Base-by-base conservation (phyloP, 2,113 vertebrate genomes). In the Neodontobutis hainanensis region DNA sequence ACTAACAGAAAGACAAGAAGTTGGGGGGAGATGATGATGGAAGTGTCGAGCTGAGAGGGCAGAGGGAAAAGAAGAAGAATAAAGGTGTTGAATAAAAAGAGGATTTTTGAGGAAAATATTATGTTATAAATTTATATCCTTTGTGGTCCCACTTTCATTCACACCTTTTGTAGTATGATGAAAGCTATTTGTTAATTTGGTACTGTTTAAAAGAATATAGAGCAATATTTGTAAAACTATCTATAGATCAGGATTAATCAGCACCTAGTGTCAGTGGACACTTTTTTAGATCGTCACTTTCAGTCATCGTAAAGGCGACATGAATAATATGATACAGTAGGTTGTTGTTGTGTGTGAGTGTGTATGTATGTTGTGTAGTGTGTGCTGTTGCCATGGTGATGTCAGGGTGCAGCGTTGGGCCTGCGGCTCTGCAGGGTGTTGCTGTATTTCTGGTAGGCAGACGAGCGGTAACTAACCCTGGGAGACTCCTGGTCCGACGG, bases 401-500 rank as follows among this genome's bases (percentile, higher is more conserved):
- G 60, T 88, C 69, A 94, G 81, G 79, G 79, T 0, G 70, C 62
- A 2, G 71, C 91, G 83, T 91, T 88, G 88, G 92, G 85, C 91
- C 94, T 88, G 90, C 96, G 95, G 93, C 92, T 93, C 94, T 95
- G 95, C 95, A 96, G 96, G 92, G 90, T 94, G 94, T 92, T 95
- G 87, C 79, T 88, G 94, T 96, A 98, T 92, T 93, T 92, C 95
- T 96, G 96, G 95, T 98, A 98, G 93, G 95, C 95, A 90, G 94
- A 95, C 74, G 96, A 98, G 88, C 96, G 95, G 90, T 97, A 97
- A 98, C 96, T 98, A 97, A 98, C 96, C 96, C 96, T 93, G 93
- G 96, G 94, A 78, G 96, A 95, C 84, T 97, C 96, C 93, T 95
- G 96, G 75, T 98, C 96, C 36, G 95, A 92, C 0, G 93, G 93